Evolutionary conservation across 2,888 invertebrate genomes (phyloP).

Genomic region (Pyrocoelia pectoralis): DNA sequence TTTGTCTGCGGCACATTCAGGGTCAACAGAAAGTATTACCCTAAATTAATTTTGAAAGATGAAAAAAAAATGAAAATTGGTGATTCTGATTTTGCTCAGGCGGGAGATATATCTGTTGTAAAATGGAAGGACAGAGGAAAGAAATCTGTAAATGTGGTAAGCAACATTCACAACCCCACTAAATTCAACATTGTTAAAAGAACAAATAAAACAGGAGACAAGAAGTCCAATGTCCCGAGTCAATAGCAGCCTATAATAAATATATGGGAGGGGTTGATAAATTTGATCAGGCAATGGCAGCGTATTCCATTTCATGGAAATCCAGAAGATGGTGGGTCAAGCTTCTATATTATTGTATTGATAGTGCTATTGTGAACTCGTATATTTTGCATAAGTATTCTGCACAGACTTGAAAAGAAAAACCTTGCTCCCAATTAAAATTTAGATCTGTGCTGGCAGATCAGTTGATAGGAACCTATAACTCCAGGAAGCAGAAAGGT

Average conservation of each 20-base stretch:
- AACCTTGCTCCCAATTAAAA: neutral
- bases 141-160: neutral
- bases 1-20: neutral
- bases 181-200: neutral
- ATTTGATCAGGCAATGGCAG: neutral
- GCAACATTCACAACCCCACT: neutral
- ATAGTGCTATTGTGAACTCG: neutral
- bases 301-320: conserved; percentile 5
- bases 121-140: neutral
- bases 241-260: neutral
- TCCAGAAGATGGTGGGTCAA: conserved; percentile 9
- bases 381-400: conserved; percentile 7
- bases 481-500: neutral
- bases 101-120: neutral
- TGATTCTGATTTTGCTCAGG: neutral
- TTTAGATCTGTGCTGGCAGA: neutral
- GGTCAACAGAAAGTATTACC: neutral
- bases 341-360: conserved; percentile 1
- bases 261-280: no score
- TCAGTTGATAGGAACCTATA: neutral
- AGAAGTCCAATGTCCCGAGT: no score
- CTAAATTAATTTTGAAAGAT: neutral
- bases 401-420: neutral
- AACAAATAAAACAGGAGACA: no score
- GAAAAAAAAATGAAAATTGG: neutral